These are phyloP conservation scores for Ibycter americanus DNA, from an alignment of 2,797 vertebrate species.

Conservation along the genomic window DNA sequence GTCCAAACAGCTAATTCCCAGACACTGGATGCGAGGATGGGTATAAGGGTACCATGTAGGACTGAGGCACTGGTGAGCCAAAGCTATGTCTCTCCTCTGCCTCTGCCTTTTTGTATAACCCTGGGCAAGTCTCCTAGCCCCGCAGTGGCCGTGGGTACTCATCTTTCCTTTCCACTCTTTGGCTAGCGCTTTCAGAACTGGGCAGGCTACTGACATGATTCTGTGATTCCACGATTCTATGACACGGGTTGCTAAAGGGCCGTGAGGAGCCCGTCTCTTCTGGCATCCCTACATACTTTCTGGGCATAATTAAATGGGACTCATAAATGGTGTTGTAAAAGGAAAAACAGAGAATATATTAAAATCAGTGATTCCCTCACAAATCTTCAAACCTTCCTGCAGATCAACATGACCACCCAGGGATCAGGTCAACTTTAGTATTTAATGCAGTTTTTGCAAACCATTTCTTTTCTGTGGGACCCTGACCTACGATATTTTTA, in stretches of 20 bases:
- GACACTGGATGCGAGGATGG: not conserved
- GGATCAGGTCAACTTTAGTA: not conserved
- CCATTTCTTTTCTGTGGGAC: not conserved
- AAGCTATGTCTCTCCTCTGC: not conserved
- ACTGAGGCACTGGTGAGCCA: not conserved
- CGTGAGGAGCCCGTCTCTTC: not conserved
- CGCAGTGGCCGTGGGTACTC: fast-evolving
- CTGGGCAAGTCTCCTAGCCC: not conserved
- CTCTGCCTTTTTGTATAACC: not conserved
- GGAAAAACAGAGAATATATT: not conserved
- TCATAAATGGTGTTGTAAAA: not conserved
- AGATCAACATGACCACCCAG: not conserved
- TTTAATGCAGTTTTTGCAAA: not conserved
- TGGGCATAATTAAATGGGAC: not conserved
- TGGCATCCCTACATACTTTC: not conserved
- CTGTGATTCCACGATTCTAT: too few species aligned
- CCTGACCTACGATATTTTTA: not conserved
- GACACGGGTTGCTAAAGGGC: not conserved
- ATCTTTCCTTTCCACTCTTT: not conserved
- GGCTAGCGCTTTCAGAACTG: not conserved
- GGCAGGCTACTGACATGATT: not conserved
- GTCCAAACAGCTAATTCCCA: not conserved
- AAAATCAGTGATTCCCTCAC: not conserved
- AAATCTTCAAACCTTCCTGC: not conserved
- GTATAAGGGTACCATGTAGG: fast-evolving